A percentile compares a stretch with the other conserved stretches of the same genome.
Evolutionary conservation across 1,140 invertebrate genomes (phyloP).

Genomic region (Meloidogyne hapla): DNA sequence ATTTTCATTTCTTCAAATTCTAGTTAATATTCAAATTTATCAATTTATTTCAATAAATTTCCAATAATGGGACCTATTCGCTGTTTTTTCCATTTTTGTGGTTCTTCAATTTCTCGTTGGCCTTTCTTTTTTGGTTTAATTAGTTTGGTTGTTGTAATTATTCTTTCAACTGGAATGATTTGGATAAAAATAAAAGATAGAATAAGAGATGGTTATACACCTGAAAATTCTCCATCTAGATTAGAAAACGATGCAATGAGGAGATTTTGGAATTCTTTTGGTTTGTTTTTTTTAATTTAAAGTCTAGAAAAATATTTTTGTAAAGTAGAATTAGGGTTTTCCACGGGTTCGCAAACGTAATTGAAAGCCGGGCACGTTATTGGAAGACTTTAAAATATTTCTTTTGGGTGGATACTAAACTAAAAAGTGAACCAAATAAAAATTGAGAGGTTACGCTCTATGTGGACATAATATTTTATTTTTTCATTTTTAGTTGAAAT

Average conservation of each 20-base stretch:
- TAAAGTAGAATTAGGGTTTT: constrained; percentile 4
- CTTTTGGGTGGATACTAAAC: too few species aligned
- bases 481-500: too few species aligned
- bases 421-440: too few species aligned
- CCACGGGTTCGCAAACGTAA: too few species aligned
- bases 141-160: constrained; percentile 31
- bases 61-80: neutral
- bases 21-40: too few species aligned
- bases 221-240: constrained; percentile 57
- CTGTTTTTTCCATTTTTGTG: constrained; percentile 43
- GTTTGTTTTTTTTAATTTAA: neutral
- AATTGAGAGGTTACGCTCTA: too few species aligned
- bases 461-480: too few species aligned
- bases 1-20: too few species aligned
- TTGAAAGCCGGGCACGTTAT: too few species aligned
- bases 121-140: constrained; percentile 32
- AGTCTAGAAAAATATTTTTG: too few species aligned
- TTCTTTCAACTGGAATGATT: constrained; percentile 40
- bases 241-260: constrained; percentile 51
- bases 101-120: constrained; percentile 35
- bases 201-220: constrained; percentile 61
- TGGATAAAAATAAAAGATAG: constrained; percentile 44
- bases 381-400: too few species aligned
- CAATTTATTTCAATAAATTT: too few species aligned
- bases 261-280: constrained; percentile 55